phyloP scores from a whole-genome alignment of 1,140 invertebrate genomes.

The Tachypleus tridentatus region DNA sequence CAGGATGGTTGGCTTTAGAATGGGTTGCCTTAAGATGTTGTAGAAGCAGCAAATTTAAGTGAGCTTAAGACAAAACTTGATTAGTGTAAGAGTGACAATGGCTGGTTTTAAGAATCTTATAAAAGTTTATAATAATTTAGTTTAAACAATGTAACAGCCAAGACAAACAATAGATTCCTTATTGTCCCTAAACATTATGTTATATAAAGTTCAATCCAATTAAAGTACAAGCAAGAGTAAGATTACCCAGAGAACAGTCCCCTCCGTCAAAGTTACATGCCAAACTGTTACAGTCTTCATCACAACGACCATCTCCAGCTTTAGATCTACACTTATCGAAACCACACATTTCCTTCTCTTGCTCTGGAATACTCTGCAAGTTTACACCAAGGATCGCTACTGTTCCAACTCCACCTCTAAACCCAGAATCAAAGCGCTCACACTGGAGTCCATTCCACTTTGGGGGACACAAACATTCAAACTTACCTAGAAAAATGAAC shows the following conservation, averaged over 20 bases:
- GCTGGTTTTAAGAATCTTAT: too few relatives aligned
- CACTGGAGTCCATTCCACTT: constrained; percentile 82
- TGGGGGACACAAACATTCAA: constrained; percentile 59
- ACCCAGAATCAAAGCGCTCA: constrained; percentile 45
- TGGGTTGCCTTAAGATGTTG: too few relatives aligned
- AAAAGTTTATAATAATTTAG: too few relatives aligned
- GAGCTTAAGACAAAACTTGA: too few relatives aligned
- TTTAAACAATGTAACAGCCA: background rate
- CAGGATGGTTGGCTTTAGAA: too few relatives aligned
- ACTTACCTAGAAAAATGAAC: constrained; percentile 13
- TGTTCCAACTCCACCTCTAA: constrained; percentile 51
- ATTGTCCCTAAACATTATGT: background rate
- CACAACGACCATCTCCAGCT: constrained; percentile 65
- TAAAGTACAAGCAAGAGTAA: too few relatives aligned
- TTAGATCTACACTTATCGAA: constrained; percentile 66
- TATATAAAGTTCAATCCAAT: too few relatives aligned
- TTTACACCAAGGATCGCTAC: constrained; percentile 2
- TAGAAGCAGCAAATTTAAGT: too few relatives aligned
- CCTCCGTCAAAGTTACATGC: constrained; percentile 92
- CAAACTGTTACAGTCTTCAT: constrained; percentile 83
- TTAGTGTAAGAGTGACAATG: too few relatives aligned
- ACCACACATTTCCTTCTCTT: constrained; percentile 58
- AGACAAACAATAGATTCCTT: background rate
- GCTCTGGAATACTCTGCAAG: constrained; percentile 35
- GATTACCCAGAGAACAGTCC: constrained; percentile 72